Evolutionary conservation across 1,140 invertebrate species (phyloP), one percentile per base, ranked within the genome.

Genomic region (Diuraphis noxia): DNA sequence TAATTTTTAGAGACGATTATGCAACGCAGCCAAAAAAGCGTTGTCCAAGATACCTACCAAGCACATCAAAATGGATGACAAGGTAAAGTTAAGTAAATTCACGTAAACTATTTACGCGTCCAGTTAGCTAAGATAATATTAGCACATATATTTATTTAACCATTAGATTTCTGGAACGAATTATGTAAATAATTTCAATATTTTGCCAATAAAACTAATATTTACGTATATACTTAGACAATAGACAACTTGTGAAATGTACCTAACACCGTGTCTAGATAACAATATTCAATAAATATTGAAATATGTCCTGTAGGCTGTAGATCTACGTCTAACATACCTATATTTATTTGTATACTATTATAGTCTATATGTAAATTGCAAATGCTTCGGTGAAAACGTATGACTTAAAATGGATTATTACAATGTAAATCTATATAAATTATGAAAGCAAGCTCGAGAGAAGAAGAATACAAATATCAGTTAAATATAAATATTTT

Each of bases 1-100:
- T 91, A 93, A 92, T 93, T 95, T 95, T 40, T 95, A 98, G 97
- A 96, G 96, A 94, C 95, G 97, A 93, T 94, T 98, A 49, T 97
- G 97, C 93, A 97, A 96, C 93, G 97, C 97, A 49, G 98, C 97
- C 21, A 98, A 98, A 93, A 98, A 98, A 94, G 97, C 97, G 46
- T 94, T 98, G 46, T 97, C 97, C 52, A 97, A 97, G 94, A 98
- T 98, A 93, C 98, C 98, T 79, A 96, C 97, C 30, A 97, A 97
- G 94, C 97, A 96, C 92, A 95, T 98, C 77, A 97, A 97, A 94
- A 94, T 95, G 92, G 96, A 97, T 92, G 97, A 98, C 93, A 97
- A 97, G 94, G 97, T 97, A 94, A 95, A 94, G 36, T 87, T 63
- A 63, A 10, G 13, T 63, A 63, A 63, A 63, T n/a, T 72, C 10